Base-by-base conservation (phyloP, 2,888 invertebrate species). In the Acrobasis suavella region DNA sequence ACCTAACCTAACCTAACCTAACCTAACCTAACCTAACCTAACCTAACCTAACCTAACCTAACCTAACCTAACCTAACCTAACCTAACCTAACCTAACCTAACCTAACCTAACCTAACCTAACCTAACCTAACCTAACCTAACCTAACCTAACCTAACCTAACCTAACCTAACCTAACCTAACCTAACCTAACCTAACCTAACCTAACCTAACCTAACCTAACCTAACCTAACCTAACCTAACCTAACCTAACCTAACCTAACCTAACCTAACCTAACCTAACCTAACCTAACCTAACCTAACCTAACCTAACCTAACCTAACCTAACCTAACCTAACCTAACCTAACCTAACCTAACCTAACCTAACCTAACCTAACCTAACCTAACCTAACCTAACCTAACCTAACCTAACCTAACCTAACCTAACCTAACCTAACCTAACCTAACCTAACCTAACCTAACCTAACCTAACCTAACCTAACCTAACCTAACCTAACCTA, bases 381-480 rank as follows among this genome's bases (percentile, higher is more conserved):
- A 63, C 63, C 59, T 59, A 63, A 59, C 59, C 60, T 60, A 63
- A 60, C 56, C 66, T 67, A 65, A 68, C 68, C 66, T 67, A 67
- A 67, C 67, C 67, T 69, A 66, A 67, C 67, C 66, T 67, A 66
- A 69, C 69, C 67, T 67, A 67, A 67, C 69, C 67, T 68, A 68
- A 69, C 68, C 69, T 67, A 66, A 69, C 68, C 68, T 70, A 68
- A 67, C 69, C 67, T 67, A 64, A 69, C 69, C 67, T 69, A 69
- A 69, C 69, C 69, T 69, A 66, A 69, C 69, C 67, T 69, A 69
- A 69, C 67, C 69, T 66, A 64, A 69, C 69, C 65, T 65, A 65
- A 64, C 66, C 65, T 66, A 64, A 62, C 67, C 65, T 65, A 65
- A 65, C 67, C 67, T 64, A 64, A 65, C 65, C 65, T 64, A 65